Conservation (phyloP, 2,113 vertebrate genomes). For the Regulus satrapa region DNA sequence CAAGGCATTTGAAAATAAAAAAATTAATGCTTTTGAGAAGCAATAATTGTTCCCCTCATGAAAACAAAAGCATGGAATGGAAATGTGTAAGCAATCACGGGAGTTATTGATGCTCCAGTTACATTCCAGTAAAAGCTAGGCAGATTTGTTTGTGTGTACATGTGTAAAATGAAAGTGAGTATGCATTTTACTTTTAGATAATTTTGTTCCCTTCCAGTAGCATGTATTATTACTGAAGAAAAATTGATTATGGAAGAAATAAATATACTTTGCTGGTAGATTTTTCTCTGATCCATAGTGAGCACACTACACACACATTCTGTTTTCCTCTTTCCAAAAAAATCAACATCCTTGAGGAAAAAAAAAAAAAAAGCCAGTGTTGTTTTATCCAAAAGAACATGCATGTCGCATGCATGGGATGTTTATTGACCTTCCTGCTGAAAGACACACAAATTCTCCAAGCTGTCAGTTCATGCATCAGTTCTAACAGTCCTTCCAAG, state of each 20-base stretch:
- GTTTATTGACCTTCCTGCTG: not conserved
- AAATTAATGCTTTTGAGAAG: not conserved
- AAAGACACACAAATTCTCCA: not conserved
- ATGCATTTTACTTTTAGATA: not conserved
- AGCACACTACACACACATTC: not conserved
- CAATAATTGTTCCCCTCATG: not conserved
- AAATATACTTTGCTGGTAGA: not conserved
- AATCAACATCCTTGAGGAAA: not conserved
- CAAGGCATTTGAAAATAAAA: not conserved
- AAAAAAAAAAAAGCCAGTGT: not conserved
- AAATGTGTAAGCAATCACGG: not conserved
- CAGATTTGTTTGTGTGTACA: not conserved
- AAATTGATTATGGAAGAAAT: not conserved
- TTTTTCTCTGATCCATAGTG: not conserved
- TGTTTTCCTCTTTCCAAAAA: not conserved
- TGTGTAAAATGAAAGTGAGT: not conserved
- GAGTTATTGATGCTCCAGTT: not conserved
- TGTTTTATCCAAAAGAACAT: not conserved
- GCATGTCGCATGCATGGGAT: not conserved
- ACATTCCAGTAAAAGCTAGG: not conserved
- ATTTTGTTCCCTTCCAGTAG: not conserved
- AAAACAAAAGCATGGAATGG: not conserved
- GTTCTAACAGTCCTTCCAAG: not conserved
- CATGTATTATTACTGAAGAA: not conserved
- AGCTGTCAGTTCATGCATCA: not conserved